Conservation (phyloP, 2,113 vertebrate species). For the Myiagra hebetior region DNA sequence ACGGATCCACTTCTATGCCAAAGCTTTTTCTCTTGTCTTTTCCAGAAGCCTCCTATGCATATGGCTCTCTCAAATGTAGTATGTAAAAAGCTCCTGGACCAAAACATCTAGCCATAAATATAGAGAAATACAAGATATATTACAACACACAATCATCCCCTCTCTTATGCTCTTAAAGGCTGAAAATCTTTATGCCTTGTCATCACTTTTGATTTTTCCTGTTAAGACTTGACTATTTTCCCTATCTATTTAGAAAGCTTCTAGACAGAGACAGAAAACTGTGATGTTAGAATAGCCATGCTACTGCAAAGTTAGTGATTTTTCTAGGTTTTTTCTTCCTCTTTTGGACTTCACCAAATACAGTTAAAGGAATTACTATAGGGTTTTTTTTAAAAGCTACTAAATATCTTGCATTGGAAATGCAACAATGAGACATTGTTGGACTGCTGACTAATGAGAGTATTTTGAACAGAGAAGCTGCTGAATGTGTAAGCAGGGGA, state of each 20-base stretch:
- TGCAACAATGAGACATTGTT: not conserved
- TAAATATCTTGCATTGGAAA: not conserved
- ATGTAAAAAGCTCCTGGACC: not conserved
- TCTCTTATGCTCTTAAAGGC: not conserved
- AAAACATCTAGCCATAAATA: not conserved
- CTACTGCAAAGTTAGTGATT: not conserved
- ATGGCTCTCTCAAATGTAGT: not conserved
- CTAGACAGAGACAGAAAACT: not conserved
- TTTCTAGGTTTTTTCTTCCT: not conserved
- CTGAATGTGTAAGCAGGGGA: not conserved
- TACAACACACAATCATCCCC: not conserved
- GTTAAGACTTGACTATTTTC: not conserved
- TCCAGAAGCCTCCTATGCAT: not conserved
- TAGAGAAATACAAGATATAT: not conserved
- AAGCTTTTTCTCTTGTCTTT: not conserved
- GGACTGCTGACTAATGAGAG: slow-evolving; percentile 9
- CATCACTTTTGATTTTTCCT: not conserved
- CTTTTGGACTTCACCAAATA: not conserved
- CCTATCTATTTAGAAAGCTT: not conserved
- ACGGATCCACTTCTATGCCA: not conserved
- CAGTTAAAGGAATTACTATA: not conserved
- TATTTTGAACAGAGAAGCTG: not conserved
- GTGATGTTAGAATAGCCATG: not conserved
- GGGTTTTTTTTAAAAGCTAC: not conserved
- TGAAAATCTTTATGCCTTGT: not conserved